These are phyloP conservation scores for Triplophysa bombifrons DNA, from an alignment of 2,797 vertebrate genomes.

Conservation along the genomic window DNA sequence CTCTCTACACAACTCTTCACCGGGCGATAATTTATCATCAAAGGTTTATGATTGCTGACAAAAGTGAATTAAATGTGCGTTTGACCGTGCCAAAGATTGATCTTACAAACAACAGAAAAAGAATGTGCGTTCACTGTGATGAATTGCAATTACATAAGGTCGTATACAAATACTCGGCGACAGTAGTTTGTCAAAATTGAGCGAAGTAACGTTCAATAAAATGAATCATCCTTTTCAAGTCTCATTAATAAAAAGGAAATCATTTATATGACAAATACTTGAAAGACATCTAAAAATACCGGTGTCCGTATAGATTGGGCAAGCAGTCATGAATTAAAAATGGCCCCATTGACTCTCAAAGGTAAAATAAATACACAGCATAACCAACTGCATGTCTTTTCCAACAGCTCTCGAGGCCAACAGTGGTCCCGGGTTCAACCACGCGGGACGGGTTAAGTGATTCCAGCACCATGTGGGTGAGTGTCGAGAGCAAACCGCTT, in stretches of 20 bases:
- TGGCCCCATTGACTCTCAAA: not conserved
- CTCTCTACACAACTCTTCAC: conserved; percentile 37
- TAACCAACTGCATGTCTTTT: conserved; percentile 32
- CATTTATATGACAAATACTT: not conserved
- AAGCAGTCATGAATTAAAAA: conserved; percentile 49
- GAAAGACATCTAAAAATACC: conserved; percentile 23
- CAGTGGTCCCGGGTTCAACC: conserved; percentile 6
- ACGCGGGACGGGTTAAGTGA: conserved; percentile 57
- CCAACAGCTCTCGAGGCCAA: not conserved
- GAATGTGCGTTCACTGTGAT: conserved; percentile 64
- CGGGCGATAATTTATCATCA: conserved; percentile 71
- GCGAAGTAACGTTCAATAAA: not conserved
- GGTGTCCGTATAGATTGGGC: not conserved
- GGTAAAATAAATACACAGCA: conserved; percentile 21
- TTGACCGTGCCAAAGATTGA: conserved; percentile 65
- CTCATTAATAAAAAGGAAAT: not conserved
- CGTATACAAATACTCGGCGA: conserved; percentile 67
- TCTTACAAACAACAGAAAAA: conserved; percentile 63
- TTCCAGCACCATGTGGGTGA: conserved; percentile 53
- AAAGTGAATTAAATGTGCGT: conserved; percentile 70
- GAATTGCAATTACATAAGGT: conserved; percentile 61
- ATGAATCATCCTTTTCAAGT: not conserved
- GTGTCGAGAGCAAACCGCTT: conserved; percentile 64
- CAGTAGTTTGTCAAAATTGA: not conserved
- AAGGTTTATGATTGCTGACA: conserved; percentile 69